Base-by-base conservation (phyloP, 2,113 vertebrate genomes). In the Paradoxurus hermaphroditus region DNA sequence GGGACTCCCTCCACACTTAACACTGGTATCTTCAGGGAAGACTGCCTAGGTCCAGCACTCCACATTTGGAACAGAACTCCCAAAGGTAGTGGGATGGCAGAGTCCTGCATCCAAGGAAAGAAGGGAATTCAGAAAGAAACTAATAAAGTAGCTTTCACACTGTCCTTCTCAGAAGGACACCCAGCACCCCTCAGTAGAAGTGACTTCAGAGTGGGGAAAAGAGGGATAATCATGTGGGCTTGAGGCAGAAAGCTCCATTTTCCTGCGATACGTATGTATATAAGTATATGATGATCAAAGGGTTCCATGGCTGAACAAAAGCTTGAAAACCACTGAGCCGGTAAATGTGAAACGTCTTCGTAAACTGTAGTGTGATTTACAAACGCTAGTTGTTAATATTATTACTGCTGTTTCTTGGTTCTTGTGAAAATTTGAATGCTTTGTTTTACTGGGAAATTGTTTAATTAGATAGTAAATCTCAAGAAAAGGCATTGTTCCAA, bases 381-480 rank as follows among this genome's bases (percentile, higher is more conserved):
- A 78, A 72, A 67, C 16, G 13, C 44, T 51, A 65, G 7, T 72
- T 97, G 86, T 53, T 70, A 95, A 72, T 46, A 56, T 73, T 56
- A 72, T 72, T 78, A 31, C 31, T 41, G 36, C 65, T 90, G 46
- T 81, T 86, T 95, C 86, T 68, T 70, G 53, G 53, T 94, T 96
- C 53, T 46, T 70, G 49, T 75, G 93, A 94, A 97, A 96, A 77
- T 93, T 18, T 90, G 90, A 95, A 92, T 78, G 63, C 49, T 49
- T 90, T 29, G 56, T 83, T 94, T 96, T 79, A 86, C 84, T 84
- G 65, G 84, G 62, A 94, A 97, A 94, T 84, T 90, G 34, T 79
- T 97, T 93, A 96, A 97, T 98, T 97, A 93, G 91, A 90, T 84
- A 88, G 90, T 95, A 87, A 96, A 72, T 95, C 77, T 86, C 87